Evolutionary conservation across 2,888 invertebrate genomes (phyloP), one percentile per base, ranked within the genome.

Genomic region (Sinhomidia bicolor): DNA sequence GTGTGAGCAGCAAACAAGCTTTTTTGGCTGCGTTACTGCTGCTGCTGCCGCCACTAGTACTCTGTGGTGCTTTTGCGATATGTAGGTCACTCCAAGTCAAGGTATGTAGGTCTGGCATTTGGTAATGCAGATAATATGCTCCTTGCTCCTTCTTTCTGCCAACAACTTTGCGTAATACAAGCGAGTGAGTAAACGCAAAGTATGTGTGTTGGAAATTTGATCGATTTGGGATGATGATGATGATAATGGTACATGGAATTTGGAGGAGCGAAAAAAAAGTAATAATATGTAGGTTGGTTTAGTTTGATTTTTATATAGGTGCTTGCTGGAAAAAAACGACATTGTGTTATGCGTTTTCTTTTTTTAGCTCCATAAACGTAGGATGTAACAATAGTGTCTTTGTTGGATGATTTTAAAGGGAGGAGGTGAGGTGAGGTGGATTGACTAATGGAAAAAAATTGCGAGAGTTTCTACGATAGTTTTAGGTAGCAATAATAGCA

Each of bases 21-120:
- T 6, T 26, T 62, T 68, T 68, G 68, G 74, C 47, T 76, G 6
- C 51, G 74, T 26, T 47, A 51, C 51, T 51, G 51, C n/a, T n/a
- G n/a, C n/a, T n/a, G n/a, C n/a, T n/a, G n/a, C n/a, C n/a, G n/a
- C n/a, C n/a, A n/a, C n/a, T n/a, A n/a, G n/a, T n/a, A n/a, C n/a
- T n/a, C n/a, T n/a, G n/a, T n/a, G n/a, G n/a, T n/a, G n/a, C n/a
- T 76, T 76, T 76, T 51, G 23, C 26, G 57, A 57, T 82, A 68
- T 83, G 44, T 83, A 71, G 82, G 82, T 83, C 82, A 83, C 4
- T 83, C 32, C 82, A 71, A 83, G 82, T 83, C 82, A 83, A 83
- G 82, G 82, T 81, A 81, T 81, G 60, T 81, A 44, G 60, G 57
- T 57, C 74, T 76, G 51, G 79, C 57, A 57, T 79, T 54, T 79